Conservation (phyloP, 2,797 vertebrate species). For the Pteronotus mesoamericanus region DNA sequence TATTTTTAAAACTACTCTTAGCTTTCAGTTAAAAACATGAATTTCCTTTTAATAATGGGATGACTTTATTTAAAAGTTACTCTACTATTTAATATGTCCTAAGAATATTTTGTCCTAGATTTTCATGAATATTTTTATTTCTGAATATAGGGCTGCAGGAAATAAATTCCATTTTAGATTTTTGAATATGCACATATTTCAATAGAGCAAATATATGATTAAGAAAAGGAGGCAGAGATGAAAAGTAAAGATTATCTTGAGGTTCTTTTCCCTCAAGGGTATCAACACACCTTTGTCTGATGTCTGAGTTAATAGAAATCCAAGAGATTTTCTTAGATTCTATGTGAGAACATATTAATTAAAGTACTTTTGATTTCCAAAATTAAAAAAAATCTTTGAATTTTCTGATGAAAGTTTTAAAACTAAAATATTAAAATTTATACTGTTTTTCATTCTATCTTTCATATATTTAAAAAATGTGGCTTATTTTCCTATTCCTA, state of each 20-base stretch:
- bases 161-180: slow-evolving; percentile 44
- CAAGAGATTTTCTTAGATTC: slow-evolving; percentile 69
- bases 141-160: slow-evolving; percentile 63
- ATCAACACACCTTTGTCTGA: slow-evolving; percentile 70
- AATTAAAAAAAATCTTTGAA: slow-evolving; percentile 68
- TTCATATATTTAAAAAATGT: background rate
- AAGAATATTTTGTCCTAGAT: slow-evolving; percentile 63
- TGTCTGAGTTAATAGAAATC: slow-evolving; percentile 72
- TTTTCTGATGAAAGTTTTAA: slow-evolving; percentile 64
- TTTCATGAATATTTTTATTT: slow-evolving; percentile 54
- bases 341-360: slow-evolving; percentile 35
- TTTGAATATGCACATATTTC: slow-evolving; percentile 69
- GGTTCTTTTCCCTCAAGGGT: slow-evolving; percentile 58
- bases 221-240: slow-evolving; percentile 52
- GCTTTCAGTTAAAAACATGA: slow-evolving; percentile 71
- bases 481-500: background rate
- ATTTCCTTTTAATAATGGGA: slow-evolving; percentile 74
- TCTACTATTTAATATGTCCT: slow-evolving; percentile 65
- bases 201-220: slow-evolving; percentile 37
- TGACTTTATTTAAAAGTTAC: slow-evolving; percentile 63
- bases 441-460: background rate
- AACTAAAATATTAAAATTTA: background rate
- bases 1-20: background rate
- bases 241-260: slow-evolving; percentile 76
- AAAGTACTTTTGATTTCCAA: slow-evolving; percentile 69